A percentile compares a stretch with the other conserved stretches of the same genome.
These are phyloP conservation scores for Spilosoma lubricipeda DNA, from an alignment of 2,888 invertebrate genomes.

Conservation along the genomic window DNA sequence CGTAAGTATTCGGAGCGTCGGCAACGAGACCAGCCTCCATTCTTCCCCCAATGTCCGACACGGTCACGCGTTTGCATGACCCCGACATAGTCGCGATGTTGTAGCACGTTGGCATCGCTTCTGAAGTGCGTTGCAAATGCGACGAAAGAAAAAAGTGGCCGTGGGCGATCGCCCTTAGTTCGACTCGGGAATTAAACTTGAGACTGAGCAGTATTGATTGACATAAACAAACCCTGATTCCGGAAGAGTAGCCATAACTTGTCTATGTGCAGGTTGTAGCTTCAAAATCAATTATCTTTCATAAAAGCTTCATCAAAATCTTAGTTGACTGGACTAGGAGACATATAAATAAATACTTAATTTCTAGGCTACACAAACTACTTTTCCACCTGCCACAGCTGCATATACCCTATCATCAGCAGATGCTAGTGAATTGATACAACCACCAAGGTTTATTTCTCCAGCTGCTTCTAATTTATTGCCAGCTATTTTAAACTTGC, in stretches of 20 bases:
- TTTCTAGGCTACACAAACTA: conserved; percentile 58
- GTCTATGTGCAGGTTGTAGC: not conserved
- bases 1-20: no score
- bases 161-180: no score
- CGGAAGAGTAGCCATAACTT: not conserved
- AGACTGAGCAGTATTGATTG: no score
- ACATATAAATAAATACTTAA: not conserved
- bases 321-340: not conserved
- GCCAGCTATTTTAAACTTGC: conserved; percentile 71
- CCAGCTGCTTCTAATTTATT: conserved; percentile 71
- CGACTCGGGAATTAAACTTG: no score
- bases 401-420: conserved; percentile 61
- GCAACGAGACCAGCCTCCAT: no score
- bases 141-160: no score
- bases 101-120: no score
- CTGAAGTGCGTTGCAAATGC: no score
- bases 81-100: no score
- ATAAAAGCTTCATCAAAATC: not conserved
- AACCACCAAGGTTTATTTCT: conserved; percentile 71
- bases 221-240: not conserved
- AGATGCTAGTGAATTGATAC: conserved; percentile 72
- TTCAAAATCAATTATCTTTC: not conserved
- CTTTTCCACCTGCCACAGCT: conserved; percentile 66
- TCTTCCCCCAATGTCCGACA: no score
- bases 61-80: no score